These are phyloP conservation scores for Drosophila guanche DNA, from an alignment of 1,140 invertebrate genomes.

Conservation along the genomic window DNA sequence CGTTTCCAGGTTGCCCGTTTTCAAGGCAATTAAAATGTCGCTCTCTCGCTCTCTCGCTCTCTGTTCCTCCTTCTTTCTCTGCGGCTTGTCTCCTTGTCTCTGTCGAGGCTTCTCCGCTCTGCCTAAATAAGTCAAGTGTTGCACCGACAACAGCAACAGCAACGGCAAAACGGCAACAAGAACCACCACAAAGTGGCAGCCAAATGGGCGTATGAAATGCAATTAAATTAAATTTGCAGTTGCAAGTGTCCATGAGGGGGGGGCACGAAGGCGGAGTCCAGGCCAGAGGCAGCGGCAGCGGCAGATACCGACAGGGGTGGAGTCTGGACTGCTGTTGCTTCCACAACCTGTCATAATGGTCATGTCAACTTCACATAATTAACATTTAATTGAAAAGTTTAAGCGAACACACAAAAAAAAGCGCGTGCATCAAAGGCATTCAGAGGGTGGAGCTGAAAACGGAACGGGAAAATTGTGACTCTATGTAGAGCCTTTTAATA, in stretches of 20 bases:
- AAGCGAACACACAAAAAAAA: conserved; percentile 7
- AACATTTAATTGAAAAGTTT: conserved; percentile 73
- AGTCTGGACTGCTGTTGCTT: conserved; percentile 4
- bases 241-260: conserved; percentile 44
- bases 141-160: conserved; percentile 24
- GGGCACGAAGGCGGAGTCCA: conserved; percentile 15
- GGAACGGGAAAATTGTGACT: too few relatives aligned
- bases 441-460: background rate
- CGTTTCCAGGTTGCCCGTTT: conserved; percentile 39
- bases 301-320: background rate
- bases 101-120: conserved; percentile 19
- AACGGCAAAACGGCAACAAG: background rate
- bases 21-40: conserved; percentile 75
- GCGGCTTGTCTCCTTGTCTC: conserved; percentile 7
- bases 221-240: conserved; percentile 81
- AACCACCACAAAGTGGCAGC: conserved; percentile 58
- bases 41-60: conserved; percentile 1
- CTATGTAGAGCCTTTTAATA: too few relatives aligned
- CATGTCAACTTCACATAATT: conserved; percentile 78
- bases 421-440: conserved; percentile 1
- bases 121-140: conserved; percentile 77
- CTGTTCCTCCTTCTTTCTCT: background rate
- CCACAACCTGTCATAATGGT: conserved; percentile 67
- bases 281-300: background rate
- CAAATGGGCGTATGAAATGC: conserved; percentile 81